Evolutionary conservation across 2,797 vertebrate genomes (phyloP), one percentile per base, ranked within the genome.

Genomic region (Lycodopsis pacificus): DNA sequence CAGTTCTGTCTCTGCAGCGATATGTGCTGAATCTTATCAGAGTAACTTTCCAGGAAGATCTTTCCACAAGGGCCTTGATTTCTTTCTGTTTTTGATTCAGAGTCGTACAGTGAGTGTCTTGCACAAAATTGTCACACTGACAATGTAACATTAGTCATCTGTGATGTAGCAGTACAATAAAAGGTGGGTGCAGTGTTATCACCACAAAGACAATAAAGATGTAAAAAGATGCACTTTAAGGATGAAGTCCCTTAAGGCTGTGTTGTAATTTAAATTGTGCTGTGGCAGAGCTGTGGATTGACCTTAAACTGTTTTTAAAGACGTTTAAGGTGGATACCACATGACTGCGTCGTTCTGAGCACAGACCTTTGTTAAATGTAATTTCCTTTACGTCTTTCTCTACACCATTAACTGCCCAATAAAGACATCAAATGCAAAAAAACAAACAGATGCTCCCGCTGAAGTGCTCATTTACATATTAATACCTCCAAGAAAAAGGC

Each of bases 1-100:
- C 32, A 20, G 38, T 69, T 64, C n/a, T 51, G 5, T 64, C 9
- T 77, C 67, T 77, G 42, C 3, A 42, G 30, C 38, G 78, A 92
- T 34, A 34, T 90, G 72, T 91, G 89, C 80, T 84, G 78, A 77
- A 80, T 92, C 91, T 92, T 90, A 90, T 87, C 77, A 12, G 27
- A 51, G 58, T 64, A 10, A 83, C 87, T 92, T 88, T 88, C n/a
- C 46, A 54, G 67, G 19, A 49, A 51, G 40, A 73, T 27, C 13
- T 58, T 68, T 78, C 63, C 56, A 51, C 49, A 27, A 79, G 49
- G 48, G 34, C 32, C 54, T 48, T 64, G 53, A 51, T 32, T 76
- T 78, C 32, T 1, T 34, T 14, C 19, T 56, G 64, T 53, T 59
- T 59, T n/a, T 11, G 19, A 20, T 48, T 17, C 46, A 9, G 17